Percentiles rank a stretch among this genome's conserved stretches.
Evolutionary conservation across 2,113 vertebrate genomes (phyloP).

Genomic region (Myanophis thanlyinensis): DNA sequence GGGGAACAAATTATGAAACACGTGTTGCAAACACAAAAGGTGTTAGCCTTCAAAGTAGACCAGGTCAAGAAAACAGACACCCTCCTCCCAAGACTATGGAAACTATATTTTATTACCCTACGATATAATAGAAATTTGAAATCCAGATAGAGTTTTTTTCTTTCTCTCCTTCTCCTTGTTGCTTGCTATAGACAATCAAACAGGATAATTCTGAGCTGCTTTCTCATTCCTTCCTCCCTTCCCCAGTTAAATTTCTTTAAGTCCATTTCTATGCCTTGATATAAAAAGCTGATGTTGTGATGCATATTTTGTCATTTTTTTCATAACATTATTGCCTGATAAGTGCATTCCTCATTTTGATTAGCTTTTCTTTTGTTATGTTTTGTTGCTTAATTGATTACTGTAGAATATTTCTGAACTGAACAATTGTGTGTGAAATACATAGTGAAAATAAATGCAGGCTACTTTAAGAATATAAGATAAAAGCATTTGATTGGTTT

Average conservation of each 20-base stretch:
- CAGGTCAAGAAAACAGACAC: not conserved
- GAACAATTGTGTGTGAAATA: not conserved
- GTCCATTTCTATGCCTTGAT: not conserved
- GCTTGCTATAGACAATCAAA: not conserved
- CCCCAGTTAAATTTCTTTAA: not conserved
- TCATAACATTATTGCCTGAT: not conserved
- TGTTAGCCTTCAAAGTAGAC: not conserved
- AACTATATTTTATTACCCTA: not conserved
- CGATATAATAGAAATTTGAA: not conserved
- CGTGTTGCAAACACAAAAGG: not conserved
- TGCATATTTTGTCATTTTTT: not conserved
- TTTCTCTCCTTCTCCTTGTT: not conserved
- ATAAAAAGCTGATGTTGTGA: not conserved
- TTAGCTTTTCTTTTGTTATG: not conserved
- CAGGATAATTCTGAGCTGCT: not conserved
- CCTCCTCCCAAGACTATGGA: not conserved
- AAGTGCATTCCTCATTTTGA: constrained; percentile 10
- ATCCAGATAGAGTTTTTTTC: not conserved
- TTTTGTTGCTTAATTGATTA: constrained; percentile 32
- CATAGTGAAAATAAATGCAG: constrained; percentile 7
- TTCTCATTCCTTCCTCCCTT: constrained; percentile 1
- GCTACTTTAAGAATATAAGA: not conserved
- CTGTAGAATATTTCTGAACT: not conserved
- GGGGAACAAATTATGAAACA: not conserved
- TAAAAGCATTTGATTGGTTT: not conserved